Evolutionary conservation across 2,888 invertebrate species (phyloP).

Genomic region (Galeopsomyia nigrocyanea): DNA sequence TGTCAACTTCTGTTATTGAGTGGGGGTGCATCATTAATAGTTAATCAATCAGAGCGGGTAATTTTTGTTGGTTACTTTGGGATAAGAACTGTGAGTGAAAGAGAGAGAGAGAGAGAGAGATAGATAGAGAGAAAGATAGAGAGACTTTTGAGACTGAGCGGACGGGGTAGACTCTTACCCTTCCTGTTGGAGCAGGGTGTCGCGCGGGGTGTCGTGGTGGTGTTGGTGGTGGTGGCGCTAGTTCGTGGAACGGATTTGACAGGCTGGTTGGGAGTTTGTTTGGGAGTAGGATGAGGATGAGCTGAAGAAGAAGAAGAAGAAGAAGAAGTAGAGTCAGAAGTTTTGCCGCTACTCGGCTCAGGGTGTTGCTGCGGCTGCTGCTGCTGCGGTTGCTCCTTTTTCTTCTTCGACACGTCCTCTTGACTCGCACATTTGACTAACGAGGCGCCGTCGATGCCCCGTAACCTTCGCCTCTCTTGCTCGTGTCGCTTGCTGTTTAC

Average conservation of each 20-base stretch:
- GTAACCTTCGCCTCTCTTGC: conserved; percentile 71
- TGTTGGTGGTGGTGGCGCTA: conserved; percentile 67
- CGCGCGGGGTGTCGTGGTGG: conserved; percentile 70
- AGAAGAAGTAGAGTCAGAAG: neutral
- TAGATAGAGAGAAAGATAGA: conserved; percentile 7
- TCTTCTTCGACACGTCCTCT: conserved; percentile 49
- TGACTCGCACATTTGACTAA: conserved; percentile 67
- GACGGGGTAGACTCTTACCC: conserved; percentile 69
- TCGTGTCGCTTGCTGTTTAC: conserved; percentile 75
- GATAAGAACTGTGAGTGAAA: conserved; percentile 43
- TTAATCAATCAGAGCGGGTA: conserved; percentile 24
- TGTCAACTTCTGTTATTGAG: conserved; percentile 35
- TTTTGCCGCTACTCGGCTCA: conserved; percentile 56
- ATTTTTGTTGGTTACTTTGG: conserved; percentile 42
- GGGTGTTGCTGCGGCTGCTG: conserved; percentile 66
- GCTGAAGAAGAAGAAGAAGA: conserved; percentile 17
- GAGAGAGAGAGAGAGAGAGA: conserved; percentile 31
- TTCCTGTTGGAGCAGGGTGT: conserved; percentile 70
- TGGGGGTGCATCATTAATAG: conserved; percentile 36
- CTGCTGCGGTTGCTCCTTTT: conserved; percentile 55
- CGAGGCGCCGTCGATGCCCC: conserved; percentile 65
- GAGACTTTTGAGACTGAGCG: conserved; percentile 55
- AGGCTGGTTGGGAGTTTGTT: conserved; percentile 55
- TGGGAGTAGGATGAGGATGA: conserved; percentile 10
- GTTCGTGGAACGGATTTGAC: conserved; percentile 67